These are phyloP conservation scores for Zaprionus davidi DNA, from an alignment of 1,140 invertebrate species.

Conservation along the genomic window DNA sequence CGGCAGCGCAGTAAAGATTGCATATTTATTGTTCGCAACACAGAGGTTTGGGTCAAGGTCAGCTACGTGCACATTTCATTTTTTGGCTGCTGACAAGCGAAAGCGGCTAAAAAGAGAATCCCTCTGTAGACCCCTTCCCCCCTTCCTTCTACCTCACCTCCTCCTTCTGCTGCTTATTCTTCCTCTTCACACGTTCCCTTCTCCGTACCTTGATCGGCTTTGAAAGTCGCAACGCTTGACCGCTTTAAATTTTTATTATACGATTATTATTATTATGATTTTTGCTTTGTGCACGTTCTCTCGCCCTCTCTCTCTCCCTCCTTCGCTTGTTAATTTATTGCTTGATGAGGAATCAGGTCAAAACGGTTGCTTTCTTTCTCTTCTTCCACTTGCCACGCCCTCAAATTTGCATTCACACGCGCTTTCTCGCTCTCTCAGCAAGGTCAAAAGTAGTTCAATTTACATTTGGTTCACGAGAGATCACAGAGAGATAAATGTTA, in stretches of 20 bases:
- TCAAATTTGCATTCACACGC: slow-evolving; percentile 40
- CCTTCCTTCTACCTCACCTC: neutral
- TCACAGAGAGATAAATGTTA: neutral
- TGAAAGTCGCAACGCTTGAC: slow-evolving; percentile 52
- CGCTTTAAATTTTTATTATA: slow-evolving; percentile 45
- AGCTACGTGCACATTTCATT: slow-evolving; percentile 77
- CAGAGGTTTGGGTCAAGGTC: slow-evolving; percentile 69
- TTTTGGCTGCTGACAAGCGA: slow-evolving; percentile 51
- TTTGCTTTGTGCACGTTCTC: slow-evolving; percentile 66
- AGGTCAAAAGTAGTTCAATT: slow-evolving; percentile 45
- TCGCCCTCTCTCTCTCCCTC: slow-evolving; percentile 15
- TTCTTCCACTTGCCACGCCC: slow-evolving; percentile 46
- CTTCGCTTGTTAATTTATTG: slow-evolving; percentile 33
- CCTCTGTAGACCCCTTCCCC: neutral
- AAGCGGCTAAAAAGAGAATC: slow-evolving; percentile 27
- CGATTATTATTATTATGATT: slow-evolving; percentile 48
- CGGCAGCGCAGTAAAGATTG: slow-evolving; percentile 55
- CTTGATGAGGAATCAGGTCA: slow-evolving; percentile 65
- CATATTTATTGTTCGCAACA: slow-evolving; percentile 64
- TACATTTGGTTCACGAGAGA: neutral
- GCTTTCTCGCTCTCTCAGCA: slow-evolving; percentile 31
- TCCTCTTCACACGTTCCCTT: neutral
- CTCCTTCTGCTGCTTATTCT: neutral
- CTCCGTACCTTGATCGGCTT: slow-evolving; percentile 15
- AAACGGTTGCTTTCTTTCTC: slow-evolving; percentile 78